Base-by-base conservation (phyloP, 2,888 invertebrate species). In the Callinectes sapidus region DNA sequence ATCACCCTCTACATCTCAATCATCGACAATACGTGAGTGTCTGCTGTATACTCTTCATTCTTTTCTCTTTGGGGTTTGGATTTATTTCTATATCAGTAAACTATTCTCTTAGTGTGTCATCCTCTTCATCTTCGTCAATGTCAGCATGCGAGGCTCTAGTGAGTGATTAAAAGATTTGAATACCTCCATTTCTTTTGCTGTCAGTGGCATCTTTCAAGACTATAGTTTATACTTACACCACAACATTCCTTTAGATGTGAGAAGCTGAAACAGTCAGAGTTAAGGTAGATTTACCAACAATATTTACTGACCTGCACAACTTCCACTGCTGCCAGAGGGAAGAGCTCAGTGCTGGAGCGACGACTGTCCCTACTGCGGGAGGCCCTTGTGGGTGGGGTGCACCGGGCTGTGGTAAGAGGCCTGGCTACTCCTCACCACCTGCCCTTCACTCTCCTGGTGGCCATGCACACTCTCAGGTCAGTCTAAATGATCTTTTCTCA, bases 381-480 rank as follows among this genome's bases (percentile, higher is more conserved):
- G 54, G 77, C 87, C 42, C 87, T 94, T 48, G 90, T 94, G 61
- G 87, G 32, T n/a, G 77, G 85, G 16, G 92, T 94, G 18, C 92
- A 94, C 32, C 42, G 61, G n/a, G 92, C 94, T 0, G 92, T 94
- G 55, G 89, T 92, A n/a, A 48, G 87, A 14, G 91, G 92, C 16
- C 71, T 94, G 55, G 91, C 94, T 23, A 86, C 92, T n/a, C 32
- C 89, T 5, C 91, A 94, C 85, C 88, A 91, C 16, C 94, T 91
- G 3, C 90, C 92, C 87, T 94, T 92, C 77, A 87, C 94, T 2
- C 89, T 94, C 61, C 89, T 94, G 23, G 77, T 94, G 28, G 88
- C 94, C 18, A 90, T 94, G 18, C 92, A 94, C 77, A 54, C 81
- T 28, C 91, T 94, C 39, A 92, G 94, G 94, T 94, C n/a, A 39